Evolutionary conservation across 2,797 vertebrate genomes (phyloP).

Genomic region (Pangasius mekongensis): DNA sequence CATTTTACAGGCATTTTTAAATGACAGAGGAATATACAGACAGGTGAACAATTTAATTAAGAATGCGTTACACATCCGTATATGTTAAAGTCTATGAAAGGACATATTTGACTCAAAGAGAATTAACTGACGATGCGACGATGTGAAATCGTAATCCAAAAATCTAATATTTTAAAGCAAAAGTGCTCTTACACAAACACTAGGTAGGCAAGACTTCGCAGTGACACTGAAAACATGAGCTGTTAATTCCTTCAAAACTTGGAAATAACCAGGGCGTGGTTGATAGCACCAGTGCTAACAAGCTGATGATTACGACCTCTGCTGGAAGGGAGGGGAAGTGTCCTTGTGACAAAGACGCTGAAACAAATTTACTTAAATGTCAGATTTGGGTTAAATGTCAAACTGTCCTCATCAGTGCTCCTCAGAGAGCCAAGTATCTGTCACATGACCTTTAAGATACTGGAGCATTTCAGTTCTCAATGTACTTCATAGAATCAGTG

Average conservation of each 20-base stretch:
- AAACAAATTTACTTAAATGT: conserved; percentile 15
- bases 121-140: too few species aligned
- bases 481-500: not conserved
- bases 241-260: not conserved
- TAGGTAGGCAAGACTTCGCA: not conserved
- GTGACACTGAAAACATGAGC: not conserved
- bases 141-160: too few species aligned
- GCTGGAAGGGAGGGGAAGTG: not conserved
- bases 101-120: too few species aligned
- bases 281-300: not conserved
- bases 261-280: not conserved
- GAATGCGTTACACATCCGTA: too few species aligned
- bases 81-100: too few species aligned
- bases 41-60: too few species aligned
- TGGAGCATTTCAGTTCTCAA: not conserved
- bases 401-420: conserved; percentile 15
- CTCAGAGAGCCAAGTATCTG: conserved; percentile 2
- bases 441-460: conserved; percentile 16
- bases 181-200: not conserved
- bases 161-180: not conserved
- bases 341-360: not conserved
- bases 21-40: too few species aligned
- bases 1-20: too few species aligned
- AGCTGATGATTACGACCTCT: not conserved
- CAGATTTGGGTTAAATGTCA: conserved; percentile 19